A percentile compares a stretch with the other conserved stretches of the same genome.
Conservation (phyloP, 2,797 vertebrate species). For the Karalla daura region DNA sequence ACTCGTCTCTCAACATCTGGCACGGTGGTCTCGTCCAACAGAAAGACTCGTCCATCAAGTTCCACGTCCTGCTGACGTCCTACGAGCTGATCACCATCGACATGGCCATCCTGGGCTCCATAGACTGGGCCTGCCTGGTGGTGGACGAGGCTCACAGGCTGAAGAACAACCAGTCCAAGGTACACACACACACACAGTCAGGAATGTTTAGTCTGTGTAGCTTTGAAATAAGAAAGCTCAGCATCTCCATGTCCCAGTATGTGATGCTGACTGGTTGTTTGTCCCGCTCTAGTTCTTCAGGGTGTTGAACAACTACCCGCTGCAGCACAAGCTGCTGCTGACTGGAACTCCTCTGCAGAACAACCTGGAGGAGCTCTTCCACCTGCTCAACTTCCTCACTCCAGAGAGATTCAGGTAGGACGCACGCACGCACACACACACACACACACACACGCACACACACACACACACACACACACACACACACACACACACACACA, state of each 20-base stretch:
- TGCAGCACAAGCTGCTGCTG: constrained; percentile 96
- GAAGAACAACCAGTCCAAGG: constrained; percentile 99
- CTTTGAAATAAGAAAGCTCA: not conserved
- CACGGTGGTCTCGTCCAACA: constrained; percentile 58
- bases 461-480: no score
- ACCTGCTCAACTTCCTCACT: constrained; percentile 97
- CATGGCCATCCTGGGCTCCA: constrained; percentile 95
- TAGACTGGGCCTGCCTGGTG: constrained; percentile 98
- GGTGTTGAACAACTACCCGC: constrained; percentile 94
- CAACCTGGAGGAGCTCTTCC: constrained; percentile 97
- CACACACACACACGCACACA: no score
- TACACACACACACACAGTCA: constrained; percentile 45
- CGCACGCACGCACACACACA: no score
- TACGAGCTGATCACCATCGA: constrained; percentile 98
- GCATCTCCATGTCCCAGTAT: no score
- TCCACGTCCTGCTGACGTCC: constrained; percentile 95
- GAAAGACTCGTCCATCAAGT: constrained; percentile 98
- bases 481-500: no score
- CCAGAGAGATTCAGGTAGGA: constrained; percentile 95
- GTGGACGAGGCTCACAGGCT: constrained; percentile 98
- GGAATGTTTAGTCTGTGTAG: not conserved
- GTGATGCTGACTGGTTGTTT: no score
- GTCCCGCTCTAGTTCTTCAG: constrained; percentile 90
- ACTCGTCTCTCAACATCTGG: not conserved
- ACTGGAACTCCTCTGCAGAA: constrained; percentile 98